phyloP scores from a whole-genome alignment of 1,140 invertebrate species.

The Teleopsis dalmanni region DNA sequence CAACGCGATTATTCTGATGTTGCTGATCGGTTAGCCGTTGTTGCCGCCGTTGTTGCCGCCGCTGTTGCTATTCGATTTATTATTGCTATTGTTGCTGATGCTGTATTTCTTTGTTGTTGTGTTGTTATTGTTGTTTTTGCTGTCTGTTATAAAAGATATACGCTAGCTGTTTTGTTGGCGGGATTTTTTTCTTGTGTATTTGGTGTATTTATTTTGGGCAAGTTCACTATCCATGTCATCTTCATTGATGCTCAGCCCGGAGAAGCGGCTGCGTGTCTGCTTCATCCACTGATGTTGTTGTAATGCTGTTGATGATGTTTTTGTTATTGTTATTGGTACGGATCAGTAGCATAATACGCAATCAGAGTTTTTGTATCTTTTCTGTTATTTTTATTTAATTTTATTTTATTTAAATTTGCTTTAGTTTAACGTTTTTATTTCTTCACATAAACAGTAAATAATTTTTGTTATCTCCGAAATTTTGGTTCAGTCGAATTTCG shows the following conservation, averaged over 20 bases:
- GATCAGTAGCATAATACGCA: no score
- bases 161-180: no score
- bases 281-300: neutral
- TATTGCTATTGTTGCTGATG: neutral
- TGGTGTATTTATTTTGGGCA: no score
- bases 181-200: no score
- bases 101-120: neutral
- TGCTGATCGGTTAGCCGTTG: neutral
- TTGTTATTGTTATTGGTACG: conserved; percentile 2
- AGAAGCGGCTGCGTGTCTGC: no score
- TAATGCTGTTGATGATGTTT: neutral
- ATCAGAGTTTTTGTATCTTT: conserved; percentile 5
- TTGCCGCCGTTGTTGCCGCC: neutral
- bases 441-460: conserved; percentile 3
- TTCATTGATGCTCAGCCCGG: no score
- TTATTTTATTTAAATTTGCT: neutral
- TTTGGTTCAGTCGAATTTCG: conserved; percentile 5
- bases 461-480: conserved; percentile 3
- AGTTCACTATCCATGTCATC: no score
- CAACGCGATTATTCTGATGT: no score
- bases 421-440: conserved; percentile 3
- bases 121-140: neutral
- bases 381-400: conserved; percentile 6
- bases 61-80: neutral
- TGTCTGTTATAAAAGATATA: no score